Conservation (phyloP, 2,888 invertebrate genomes). For the Drosophila yooni region DNA sequence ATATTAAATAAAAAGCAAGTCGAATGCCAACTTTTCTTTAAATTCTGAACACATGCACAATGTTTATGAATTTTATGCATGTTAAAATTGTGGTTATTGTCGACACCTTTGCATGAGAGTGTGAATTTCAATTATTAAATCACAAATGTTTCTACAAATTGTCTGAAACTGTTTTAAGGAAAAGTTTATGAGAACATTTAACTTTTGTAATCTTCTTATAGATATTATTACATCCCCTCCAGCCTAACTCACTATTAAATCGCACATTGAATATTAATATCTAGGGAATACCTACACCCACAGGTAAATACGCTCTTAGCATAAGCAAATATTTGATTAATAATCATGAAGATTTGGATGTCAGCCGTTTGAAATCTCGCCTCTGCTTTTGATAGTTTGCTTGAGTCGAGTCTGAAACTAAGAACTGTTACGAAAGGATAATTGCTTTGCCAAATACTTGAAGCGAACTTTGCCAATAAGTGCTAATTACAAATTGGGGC, state of each 20-base stretch:
- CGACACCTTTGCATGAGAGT: neutral
- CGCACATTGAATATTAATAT: neutral
- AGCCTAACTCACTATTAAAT: neutral
- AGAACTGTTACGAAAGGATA: neutral
- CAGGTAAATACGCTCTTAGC: neutral
- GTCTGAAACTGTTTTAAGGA: neutral
- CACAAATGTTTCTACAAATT: neutral
- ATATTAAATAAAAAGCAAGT: neutral
- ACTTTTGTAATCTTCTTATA: neutral
- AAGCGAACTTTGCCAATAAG: conserved; percentile 17
- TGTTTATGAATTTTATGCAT: neutral
- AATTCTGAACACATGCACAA: neutral
- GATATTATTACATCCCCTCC: neutral
- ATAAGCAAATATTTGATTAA: neutral
- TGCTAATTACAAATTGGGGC: conserved; percentile 23
- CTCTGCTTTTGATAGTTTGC: neutral
- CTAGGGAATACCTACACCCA: neutral
- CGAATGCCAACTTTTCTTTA: neutral
- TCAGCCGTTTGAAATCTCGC: neutral
- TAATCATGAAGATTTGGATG: neutral
- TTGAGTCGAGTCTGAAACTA: neutral
- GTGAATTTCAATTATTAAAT: neutral
- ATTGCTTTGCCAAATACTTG: neutral
- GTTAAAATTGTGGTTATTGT: neutral
- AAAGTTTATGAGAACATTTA: too few relatives aligned